phyloP scores from a whole-genome alignment of 92 coral and sea anemone genomes.

The Epizoanthus scotinus region DNA sequence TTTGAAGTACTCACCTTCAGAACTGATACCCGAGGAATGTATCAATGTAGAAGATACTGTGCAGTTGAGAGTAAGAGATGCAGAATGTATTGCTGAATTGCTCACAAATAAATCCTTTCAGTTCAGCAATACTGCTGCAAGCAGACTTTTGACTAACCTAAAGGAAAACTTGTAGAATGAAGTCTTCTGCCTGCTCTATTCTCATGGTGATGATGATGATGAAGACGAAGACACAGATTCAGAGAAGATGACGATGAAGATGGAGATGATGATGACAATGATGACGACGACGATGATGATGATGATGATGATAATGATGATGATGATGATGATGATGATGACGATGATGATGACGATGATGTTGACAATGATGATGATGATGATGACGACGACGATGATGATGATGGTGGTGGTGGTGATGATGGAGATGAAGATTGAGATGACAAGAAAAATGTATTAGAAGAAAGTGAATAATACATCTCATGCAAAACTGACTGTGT shows the following conservation, averaged over 20 bases:
- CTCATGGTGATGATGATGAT: slow-evolving; percentile 10
- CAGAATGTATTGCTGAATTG: slow-evolving; percentile 19
- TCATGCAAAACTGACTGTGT: no score
- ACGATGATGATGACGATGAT: neutral
- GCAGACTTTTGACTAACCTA: slow-evolving; percentile 17
- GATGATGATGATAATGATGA: neutral
- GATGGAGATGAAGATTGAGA: no score
- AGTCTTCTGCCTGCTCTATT: slow-evolving; percentile 12
- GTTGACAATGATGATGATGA: no score
- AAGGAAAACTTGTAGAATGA: slow-evolving; percentile 12
- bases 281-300: neutral
- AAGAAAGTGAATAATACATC: no score
- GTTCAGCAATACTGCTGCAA: slow-evolving; percentile 37
- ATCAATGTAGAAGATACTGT: slow-evolving; percentile 19
- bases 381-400: no score
- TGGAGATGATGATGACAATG: neutral
- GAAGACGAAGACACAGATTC: no score
- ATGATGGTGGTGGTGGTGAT: no score
- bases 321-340: neutral
- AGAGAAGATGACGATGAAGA: neutral
- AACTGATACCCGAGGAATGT: slow-evolving; percentile 21
- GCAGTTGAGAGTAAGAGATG: neutral
- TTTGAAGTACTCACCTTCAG: slow-evolving; percentile 26
- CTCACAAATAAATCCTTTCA: neutral
- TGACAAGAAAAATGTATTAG: no score